A percentile compares a stretch with the other conserved stretches of the same genome.
These are phyloP conservation scores for Cynodonichthys magdalenae DNA, from an alignment of 2,797 vertebrate species.

Conservation along the genomic window DNA sequence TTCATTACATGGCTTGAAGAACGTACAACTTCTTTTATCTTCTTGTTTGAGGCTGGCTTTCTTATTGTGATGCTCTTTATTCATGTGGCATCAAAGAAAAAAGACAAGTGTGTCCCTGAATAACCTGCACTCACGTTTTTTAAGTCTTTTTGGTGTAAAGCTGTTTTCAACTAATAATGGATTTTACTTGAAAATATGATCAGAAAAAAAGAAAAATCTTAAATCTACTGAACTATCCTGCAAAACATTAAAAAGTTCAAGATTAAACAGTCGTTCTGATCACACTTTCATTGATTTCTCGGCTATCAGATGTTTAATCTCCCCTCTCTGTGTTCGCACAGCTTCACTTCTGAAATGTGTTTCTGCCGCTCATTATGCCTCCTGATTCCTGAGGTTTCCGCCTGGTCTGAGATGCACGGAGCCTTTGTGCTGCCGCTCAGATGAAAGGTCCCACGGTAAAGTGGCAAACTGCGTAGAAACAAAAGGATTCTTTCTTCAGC, in stretches of 20 bases:
- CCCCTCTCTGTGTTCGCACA: slow-evolving; percentile 9
- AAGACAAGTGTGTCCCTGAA: slow-evolving; percentile 42
- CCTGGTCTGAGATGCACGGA: slow-evolving; percentile 63
- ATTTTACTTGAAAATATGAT: no score
- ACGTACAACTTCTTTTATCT: slow-evolving; percentile 41
- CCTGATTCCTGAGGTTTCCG: slow-evolving; percentile 58
- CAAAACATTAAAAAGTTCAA: neutral
- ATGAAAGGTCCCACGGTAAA: slow-evolving; percentile 67
- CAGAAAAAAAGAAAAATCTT: no score
- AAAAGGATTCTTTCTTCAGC: slow-evolving; percentile 75
- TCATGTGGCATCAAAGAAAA: slow-evolving; percentile 37
- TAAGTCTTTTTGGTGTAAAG: neutral
- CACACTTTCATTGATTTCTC: neutral
- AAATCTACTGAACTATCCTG: no score
- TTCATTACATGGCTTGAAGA: slow-evolving; percentile 48
- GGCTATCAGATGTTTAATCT: slow-evolving; percentile 11
- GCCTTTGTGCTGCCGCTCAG: slow-evolving; percentile 61
- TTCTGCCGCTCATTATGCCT: slow-evolving; percentile 64
- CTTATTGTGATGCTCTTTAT: slow-evolving; percentile 40
- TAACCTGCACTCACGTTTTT: slow-evolving; percentile 28
- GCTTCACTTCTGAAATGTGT: slow-evolving; percentile 60
- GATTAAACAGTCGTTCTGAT: slow-evolving; percentile 8
- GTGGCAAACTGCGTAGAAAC: slow-evolving; percentile 65
- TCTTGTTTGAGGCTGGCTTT: slow-evolving; percentile 40
- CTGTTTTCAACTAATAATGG: no score